Evolutionary conservation across 2,113 vertebrate species (phyloP), one percentile per base, ranked within the genome.

Genomic region (Pseudolaguvia tuberculata): DNA sequence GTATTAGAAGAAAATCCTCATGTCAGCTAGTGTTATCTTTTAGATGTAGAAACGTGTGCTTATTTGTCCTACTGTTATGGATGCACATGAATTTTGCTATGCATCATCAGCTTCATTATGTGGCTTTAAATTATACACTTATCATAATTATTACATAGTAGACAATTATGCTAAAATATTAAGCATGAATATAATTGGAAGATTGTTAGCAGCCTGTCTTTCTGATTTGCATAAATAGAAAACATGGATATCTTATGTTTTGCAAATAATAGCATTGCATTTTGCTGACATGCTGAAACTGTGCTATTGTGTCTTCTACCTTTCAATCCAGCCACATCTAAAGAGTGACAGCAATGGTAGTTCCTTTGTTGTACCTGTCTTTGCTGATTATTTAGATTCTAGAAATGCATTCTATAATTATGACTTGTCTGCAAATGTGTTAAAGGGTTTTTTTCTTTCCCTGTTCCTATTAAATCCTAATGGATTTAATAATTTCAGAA

Each of bases 1-100:
- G 59, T 51, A 68, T 45, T 77, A 66, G 47, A 47, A 14, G 23
- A 76, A 61, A 74, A 84, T 83, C 77, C 83, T 55, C 58, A 78
- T 45, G 85, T 83, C 83, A 84, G 80, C 83, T 79, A 79, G 45
- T 85, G 89, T 85, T 85, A 80, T 77, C 79, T 83, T 83, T 42
- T n/a, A 66, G 84, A 78, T 81, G 48, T 23, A 25, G 17, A 4
- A 65, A 25, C 21, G 9, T 55, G 14, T 70, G 50, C 14, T 42
- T 25, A 15, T 70, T 56, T n/a, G 55, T 42, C 13, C 15, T 8
- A 18, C 9, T 66, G 5, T 27, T 27, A 11, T 47, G 8, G 20
- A 1, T 1, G 0, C 21, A 15, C 21, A 5, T 66, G 21, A 48
- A 66, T 66, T 47, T 65, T 47, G 61, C 2, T 23, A 17, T 65